These are phyloP conservation scores for Anastatus disparis DNA, from an alignment of 1,140 invertebrate genomes.

Conservation along the genomic window DNA sequence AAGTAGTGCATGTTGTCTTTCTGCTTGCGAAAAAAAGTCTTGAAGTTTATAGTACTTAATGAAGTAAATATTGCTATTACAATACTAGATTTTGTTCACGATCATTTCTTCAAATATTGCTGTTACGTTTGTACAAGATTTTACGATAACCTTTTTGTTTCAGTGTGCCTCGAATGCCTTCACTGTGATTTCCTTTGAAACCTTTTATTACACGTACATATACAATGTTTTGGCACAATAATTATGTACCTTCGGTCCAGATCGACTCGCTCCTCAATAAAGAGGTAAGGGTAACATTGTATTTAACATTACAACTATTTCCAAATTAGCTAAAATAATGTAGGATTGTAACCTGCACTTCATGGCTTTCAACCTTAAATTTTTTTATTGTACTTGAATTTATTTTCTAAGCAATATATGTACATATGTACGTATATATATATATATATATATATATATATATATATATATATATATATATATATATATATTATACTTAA, in stretches of 20 bases:
- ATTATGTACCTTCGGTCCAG: constrained; percentile 76
- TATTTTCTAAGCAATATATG: background rate
- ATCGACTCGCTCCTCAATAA: constrained; percentile 81
- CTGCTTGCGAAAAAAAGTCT: constrained; percentile 41
- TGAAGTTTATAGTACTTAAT: constrained; percentile 29
- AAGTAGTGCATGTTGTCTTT: constrained; percentile 29
- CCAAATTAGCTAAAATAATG: too few relatives aligned
- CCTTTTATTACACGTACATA: constrained; percentile 11
- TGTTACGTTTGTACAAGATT: background rate
- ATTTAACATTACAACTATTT: background rate
- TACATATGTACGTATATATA: background rate
- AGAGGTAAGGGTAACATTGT: constrained; percentile 70
- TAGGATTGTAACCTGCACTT: too few relatives aligned
- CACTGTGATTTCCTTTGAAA: constrained; percentile 27
- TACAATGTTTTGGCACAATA: constrained; percentile 84
- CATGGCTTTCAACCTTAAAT: background rate
- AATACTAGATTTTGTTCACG: background rate
- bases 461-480: too few relatives aligned
- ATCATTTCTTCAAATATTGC: background rate
- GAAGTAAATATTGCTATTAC: constrained; percentile 32
- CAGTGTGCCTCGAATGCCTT: constrained; percentile 36
- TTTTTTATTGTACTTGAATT: background rate
- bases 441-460: background rate
- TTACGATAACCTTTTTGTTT: constrained; percentile 9
- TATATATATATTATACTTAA: too few relatives aligned